Evolutionary conservation across 2,888 invertebrate species (phyloP).

Genomic region (Gandaritis pyraliata): DNA sequence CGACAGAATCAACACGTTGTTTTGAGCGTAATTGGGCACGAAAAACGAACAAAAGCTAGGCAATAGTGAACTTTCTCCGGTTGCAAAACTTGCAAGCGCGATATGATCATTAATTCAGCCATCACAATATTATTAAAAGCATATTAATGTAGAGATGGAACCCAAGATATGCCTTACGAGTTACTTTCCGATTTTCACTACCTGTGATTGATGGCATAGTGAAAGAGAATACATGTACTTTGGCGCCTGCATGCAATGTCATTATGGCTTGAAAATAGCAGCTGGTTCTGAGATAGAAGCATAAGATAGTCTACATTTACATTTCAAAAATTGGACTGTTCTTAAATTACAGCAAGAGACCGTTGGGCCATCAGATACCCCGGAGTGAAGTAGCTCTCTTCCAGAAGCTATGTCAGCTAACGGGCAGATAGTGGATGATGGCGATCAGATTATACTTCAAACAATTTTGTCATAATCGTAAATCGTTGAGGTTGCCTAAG

Average conservation of each 20-base stretch:
- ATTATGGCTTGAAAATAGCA: conserved; percentile 6
- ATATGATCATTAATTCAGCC: conserved; percentile 49
- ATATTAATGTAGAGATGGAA: conserved; percentile 49
- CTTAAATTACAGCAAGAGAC: neutral
- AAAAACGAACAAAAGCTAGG: conserved; percentile 37
- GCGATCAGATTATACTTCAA: conserved; percentile 35
- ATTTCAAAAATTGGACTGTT: neutral
- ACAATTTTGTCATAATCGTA: conserved; percentile 55
- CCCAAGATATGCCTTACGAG: conserved; percentile 50
- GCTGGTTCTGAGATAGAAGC: conserved; percentile 2
- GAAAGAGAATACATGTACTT: conserved; percentile 29
- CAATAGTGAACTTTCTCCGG: conserved; percentile 40
- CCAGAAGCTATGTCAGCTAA: conserved; percentile 24
- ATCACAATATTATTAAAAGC: conserved; percentile 57
- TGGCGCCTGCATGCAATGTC: conserved; percentile 29
- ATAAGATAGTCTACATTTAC: neutral
- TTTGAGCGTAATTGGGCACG: conserved; percentile 40
- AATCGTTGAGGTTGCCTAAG: conserved; percentile 46
- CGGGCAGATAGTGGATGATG: conserved; percentile 30
- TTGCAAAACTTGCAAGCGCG: conserved; percentile 27
- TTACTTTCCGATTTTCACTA: conserved; percentile 54
- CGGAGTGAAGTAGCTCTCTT: conserved; percentile 15
- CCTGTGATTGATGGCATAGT: conserved; percentile 42
- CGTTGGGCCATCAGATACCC: too few relatives aligned
- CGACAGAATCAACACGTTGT: conserved; percentile 33